Conservation (phyloP, 2,888 invertebrate species). For the Polymixis flavicincta region DNA sequence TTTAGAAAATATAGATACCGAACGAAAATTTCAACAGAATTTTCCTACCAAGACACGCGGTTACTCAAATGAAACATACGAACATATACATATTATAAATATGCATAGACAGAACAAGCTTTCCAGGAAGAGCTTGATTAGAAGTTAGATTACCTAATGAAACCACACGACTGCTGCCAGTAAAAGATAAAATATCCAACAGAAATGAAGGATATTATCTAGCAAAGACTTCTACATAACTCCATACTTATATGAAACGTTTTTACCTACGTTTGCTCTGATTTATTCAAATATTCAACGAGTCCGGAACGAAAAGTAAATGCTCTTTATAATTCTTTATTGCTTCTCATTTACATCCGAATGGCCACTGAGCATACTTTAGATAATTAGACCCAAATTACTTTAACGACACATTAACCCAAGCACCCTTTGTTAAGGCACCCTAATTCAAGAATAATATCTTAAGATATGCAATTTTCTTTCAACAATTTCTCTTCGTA, state of each 20-base stretch:
- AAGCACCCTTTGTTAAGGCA: constrained; percentile 38
- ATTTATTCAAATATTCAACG: constrained; percentile 45
- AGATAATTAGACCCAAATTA: constrained; percentile 59
- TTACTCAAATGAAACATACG: constrained; percentile 6
- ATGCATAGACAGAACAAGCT: constrained; percentile 21
- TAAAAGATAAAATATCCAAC: constrained; percentile 43
- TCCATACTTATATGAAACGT: not conserved
- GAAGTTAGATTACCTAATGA: constrained; percentile 54
- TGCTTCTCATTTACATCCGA: constrained; percentile 54
- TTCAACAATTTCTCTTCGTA: constrained; percentile 31
- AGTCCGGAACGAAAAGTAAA: constrained; percentile 44
- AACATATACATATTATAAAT: constrained; percentile 11
- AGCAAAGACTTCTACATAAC: constrained; percentile 21
- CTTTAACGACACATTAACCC: constrained; percentile 59
- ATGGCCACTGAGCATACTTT: constrained; percentile 54
- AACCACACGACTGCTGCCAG: constrained; percentile 34
- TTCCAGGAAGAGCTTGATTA: constrained; percentile 47
- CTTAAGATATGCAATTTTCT: constrained; percentile 37
- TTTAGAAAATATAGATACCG: not conserved
- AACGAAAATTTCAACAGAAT: not conserved
- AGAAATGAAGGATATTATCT: constrained; percentile 22
- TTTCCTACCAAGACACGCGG: not conserved
- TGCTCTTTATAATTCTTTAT: constrained; percentile 54
- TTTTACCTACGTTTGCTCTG: not conserved
- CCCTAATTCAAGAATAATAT: constrained; percentile 33